These are phyloP conservation scores for Drosophila funebris DNA, from an alignment of 1,140 invertebrate genomes.

Conservation along the genomic window DNA sequence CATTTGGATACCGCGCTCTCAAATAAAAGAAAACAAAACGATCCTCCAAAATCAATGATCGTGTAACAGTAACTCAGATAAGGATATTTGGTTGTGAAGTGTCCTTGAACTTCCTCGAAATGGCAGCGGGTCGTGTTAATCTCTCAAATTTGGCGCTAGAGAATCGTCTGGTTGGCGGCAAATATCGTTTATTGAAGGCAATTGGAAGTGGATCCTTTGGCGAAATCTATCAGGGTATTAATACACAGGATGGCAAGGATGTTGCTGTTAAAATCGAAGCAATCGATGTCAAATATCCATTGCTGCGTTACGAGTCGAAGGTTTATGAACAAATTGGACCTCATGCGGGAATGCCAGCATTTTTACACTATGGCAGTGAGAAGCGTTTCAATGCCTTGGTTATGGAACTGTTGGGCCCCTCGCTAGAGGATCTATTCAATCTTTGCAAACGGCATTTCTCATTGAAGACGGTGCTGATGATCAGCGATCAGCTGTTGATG, in stretches of 20 bases:
- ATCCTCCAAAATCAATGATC: conserved; percentile 19
- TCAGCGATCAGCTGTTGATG: conserved; percentile 98
- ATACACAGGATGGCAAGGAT: conserved; percentile 97
- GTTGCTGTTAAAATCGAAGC: conserved; percentile 99
- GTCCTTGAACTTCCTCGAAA: background rate
- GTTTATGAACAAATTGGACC: conserved; percentile 98
- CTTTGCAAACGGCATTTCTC: conserved; percentile 98
- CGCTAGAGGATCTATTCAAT: conserved; percentile 99
- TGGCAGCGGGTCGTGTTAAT: conserved; percentile 5
- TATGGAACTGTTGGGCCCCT: conserved; percentile 98
- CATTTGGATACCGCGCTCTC: conserved; percentile 3
- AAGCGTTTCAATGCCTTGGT: conserved; percentile 99
- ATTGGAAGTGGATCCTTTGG: conserved; percentile 99
- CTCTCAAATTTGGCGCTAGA: conserved; percentile 45
- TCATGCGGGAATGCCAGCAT: conserved; percentile 94
- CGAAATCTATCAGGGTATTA: conserved; percentile 98
- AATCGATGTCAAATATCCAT: conserved; percentile 98
- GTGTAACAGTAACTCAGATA: background rate
- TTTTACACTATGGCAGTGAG: conserved; percentile 98
- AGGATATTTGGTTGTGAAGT: background rate
- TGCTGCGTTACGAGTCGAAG: conserved; percentile 99
- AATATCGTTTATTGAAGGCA: conserved; percentile 97
- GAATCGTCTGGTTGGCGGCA: conserved; percentile 90
- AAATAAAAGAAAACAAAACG: conserved; percentile 2
- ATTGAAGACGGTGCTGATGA: conserved; percentile 97